A percentile compares a stretch with the other conserved stretches of the same genome.
Conservation (phyloP, 2,888 invertebrate species). For the Thymelicus lineola region DNA sequence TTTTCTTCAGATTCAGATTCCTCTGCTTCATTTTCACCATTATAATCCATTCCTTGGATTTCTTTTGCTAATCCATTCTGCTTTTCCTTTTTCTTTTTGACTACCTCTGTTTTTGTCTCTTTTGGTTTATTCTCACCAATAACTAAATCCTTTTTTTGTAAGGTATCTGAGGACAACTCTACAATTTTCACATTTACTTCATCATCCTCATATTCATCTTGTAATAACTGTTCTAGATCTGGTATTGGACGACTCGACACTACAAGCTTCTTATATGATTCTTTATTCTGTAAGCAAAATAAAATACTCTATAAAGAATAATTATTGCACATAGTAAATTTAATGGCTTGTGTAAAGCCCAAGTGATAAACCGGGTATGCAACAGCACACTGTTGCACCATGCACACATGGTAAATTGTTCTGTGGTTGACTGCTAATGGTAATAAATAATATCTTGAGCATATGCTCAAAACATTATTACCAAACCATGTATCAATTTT, state of each 20-base stretch:
- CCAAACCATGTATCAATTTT: too few species aligned
- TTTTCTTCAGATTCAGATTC: constrained; percentile 59
- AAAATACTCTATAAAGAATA: background rate
- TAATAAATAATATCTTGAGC: too few species aligned
- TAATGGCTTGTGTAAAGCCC: too few species aligned
- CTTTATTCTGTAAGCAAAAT: constrained; percentile 80
- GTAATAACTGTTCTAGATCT: constrained; percentile 87
- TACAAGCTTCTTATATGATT: constrained; percentile 90
- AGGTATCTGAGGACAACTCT: constrained; percentile 88
- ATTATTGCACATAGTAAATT: background rate
- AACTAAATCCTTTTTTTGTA: constrained; percentile 89
- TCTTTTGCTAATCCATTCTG: constrained; percentile 50
- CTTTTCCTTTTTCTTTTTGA: constrained; percentile 49
- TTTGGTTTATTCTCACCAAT: constrained; percentile 89
- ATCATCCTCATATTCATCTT: constrained; percentile 90
- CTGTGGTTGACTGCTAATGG: too few species aligned
- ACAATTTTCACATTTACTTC: constrained; percentile 92
- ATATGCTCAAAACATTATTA: too few species aligned
- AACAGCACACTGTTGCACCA: too few species aligned
- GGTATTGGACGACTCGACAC: constrained; percentile 89
- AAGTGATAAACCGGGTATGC: too few species aligned
- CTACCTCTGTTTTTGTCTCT: constrained; percentile 52
- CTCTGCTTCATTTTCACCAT: constrained; percentile 58
- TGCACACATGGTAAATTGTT: too few species aligned
- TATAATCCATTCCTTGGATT: constrained; percentile 71